Evolutionary conservation across 2,888 invertebrate genomes (phyloP), one percentile per base, ranked within the genome.

Genomic region (Amblyteles armatorius): DNA sequence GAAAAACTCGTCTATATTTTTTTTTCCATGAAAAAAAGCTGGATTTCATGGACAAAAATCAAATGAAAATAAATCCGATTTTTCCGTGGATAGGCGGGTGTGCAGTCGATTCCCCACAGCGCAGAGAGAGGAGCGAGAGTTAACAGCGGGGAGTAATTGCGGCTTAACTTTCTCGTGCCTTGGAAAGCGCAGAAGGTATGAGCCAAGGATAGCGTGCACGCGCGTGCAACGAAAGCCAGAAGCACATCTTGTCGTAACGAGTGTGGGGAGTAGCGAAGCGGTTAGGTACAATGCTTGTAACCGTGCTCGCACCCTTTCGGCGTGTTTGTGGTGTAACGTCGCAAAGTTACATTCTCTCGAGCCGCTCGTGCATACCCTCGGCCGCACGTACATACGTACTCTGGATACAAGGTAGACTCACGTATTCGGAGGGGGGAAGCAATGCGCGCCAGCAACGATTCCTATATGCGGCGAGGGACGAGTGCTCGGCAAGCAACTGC

Each of bases 321-420:
- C 89, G 88, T 92, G 92, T 92, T 92, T 92, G 92, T 89, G 92
- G 93, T 92, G 88, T 89, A 90, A 92, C 90, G 91, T 93, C 91
- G 91, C 91, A 90, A 91, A 91, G 91, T 91, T 92, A 90, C 90
- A 83, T 90, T 90, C 89, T 88, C 86, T 81, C 74, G 52, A 85
- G 79, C 89, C 87, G 87, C 86, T 84, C 89, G 87, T 90, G 86
- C 84, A 87, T 81, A 83, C 44, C 16, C 44, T 16, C 44, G 44
- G 44, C 44, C 44, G 76, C 48, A 48, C 55, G 44, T 76, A 67
- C 44, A 77, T 81, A 81, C 50, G 69, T 44, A 79, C 33, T 81
- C 36, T n/a, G 33, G 13, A 33, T 74, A 33, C 29, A 52, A 67
- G 11, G 48, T 33, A 44, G 40, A 33, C 48, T 74, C 60, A 67